Conservation (phyloP, 2,113 vertebrate genomes). For the Antechinus stuartii region DNA sequence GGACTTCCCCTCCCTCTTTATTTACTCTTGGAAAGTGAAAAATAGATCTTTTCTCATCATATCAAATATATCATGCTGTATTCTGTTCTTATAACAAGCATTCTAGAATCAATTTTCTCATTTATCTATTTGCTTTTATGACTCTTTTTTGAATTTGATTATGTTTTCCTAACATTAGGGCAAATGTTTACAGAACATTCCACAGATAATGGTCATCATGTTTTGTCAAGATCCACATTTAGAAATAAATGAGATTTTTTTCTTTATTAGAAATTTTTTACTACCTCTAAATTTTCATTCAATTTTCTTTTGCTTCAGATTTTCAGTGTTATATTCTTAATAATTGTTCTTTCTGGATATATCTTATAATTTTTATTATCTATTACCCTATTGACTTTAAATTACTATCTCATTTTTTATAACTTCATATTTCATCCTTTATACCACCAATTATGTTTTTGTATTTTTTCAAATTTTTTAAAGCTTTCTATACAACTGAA, state of each 20-base stretch:
- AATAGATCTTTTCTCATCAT: neutral
- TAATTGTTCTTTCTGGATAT: neutral
- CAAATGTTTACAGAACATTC: neutral
- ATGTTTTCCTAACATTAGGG: neutral
- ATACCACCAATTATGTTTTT: neutral
- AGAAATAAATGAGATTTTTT: neutral
- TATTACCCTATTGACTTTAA: slow-evolving; percentile 8
- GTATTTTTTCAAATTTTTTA: neutral
- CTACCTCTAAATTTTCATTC: slow-evolving; percentile 24
- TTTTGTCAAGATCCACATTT: neutral
- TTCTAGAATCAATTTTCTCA: neutral
- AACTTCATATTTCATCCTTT: slow-evolving; percentile 21
- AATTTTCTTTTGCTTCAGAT: neutral
- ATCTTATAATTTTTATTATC: neutral
- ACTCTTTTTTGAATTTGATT: neutral
- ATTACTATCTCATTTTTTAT: slow-evolving; percentile 1
- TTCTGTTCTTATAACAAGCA: neutral
- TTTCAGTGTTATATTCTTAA: neutral
- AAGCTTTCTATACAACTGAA: neutral
- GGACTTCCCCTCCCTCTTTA: neutral
- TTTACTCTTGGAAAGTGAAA: neutral
- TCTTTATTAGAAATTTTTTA: neutral
- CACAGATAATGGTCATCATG: neutral
- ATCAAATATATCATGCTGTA: neutral
- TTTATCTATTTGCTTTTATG: neutral